Evolutionary conservation across 2,888 invertebrate species (phyloP), one percentile per base, ranked within the genome.

Genomic region (Hirtodrosophila duncani): DNA sequence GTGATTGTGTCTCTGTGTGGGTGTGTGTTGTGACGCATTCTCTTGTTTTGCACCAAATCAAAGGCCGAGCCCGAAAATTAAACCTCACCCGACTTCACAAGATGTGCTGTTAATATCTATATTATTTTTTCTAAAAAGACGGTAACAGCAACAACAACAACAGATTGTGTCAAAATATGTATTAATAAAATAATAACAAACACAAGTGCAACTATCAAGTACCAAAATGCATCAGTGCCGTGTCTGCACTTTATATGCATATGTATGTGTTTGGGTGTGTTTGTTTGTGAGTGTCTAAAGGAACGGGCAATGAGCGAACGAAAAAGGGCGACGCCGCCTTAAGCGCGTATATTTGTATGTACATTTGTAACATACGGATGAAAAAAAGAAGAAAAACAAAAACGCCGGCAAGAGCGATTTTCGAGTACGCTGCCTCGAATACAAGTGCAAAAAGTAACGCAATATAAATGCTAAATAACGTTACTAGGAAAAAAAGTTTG

Each of bases 31-130:
- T 66, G 74, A 78, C 67, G 75, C 77, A 81, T 65, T 64, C 66
- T 77, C 66, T 77, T 77, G 78, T 72, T 79, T 77, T 77, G 69
- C 69, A 59, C 60, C 72, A 55, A 61, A 55, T 58, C 55, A 58
- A 64, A 45, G 42, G 50, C 39, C 63, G 53, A 62, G 64, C 65
- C 60, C 57, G 60, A 44, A 41, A 48, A 46, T 29, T 9, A 50
- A 56, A 53, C 33, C 49, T 24, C 29, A 50, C 51, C 45, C 51
- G 53, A 46, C 52, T 31, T 42, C 38, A 56, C 29, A 53, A 49
- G 52, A 17, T 42, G 44, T 48, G 56, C 45, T 61, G 53, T 52
- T 63, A 43, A 42, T 46, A 42, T 13, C 33, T 9, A 49, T 45
- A 55, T 44, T 29, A 24, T 31, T 8, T 1, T 30, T 9, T n/a